phyloP scores from a whole-genome alignment of 2,888 invertebrate species.

The Drosophila mercatorum region DNA sequence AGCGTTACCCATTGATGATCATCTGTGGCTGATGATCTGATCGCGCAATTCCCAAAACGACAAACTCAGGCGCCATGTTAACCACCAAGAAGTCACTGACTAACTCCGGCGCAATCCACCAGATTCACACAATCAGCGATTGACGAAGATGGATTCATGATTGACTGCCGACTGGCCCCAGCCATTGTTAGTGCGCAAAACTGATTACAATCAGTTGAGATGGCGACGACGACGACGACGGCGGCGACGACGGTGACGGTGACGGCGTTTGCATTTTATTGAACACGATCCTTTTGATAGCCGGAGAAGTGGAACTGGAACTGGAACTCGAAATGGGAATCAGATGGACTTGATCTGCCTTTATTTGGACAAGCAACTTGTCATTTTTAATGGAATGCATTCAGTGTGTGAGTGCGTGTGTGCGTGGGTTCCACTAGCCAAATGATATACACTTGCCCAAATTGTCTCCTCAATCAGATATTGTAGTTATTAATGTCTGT shows the following conservation, averaged over 20 bases:
- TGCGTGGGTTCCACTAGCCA: constrained; percentile 6
- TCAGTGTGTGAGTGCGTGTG: constrained; percentile 26
- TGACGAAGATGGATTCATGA: constrained; percentile 80
- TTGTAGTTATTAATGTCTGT: constrained; percentile 41
- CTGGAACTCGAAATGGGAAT: constrained; percentile 18
- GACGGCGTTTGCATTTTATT: constrained; percentile 76
- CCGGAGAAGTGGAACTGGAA: constrained; percentile 27
- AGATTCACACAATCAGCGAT: constrained; percentile 34
- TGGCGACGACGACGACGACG: constrained; percentile 36
- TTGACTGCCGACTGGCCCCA: constrained; percentile 48
- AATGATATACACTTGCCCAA: constrained; percentile 18
- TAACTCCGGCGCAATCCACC: constrained; percentile 40
- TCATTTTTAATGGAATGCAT: constrained; percentile 75
- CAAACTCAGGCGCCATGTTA: constrained; percentile 84
- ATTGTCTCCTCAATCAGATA: constrained; percentile 33
- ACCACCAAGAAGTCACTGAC: constrained; percentile 69
- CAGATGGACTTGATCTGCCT: constrained; percentile 61
- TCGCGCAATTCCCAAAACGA: constrained; percentile 82
- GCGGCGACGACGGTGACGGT: constrained; percentile 18
- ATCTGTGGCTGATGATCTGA: constrained; percentile 70
- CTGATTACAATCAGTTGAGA: constrained; percentile 65
- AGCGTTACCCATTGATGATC: constrained; percentile 67
- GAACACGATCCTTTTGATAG: constrained; percentile 70
- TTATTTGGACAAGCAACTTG: constrained; percentile 79
- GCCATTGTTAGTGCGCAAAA: constrained; percentile 69